Conservation (phyloP, 2,797 vertebrate genomes). For the Buceros bicornis region DNA sequence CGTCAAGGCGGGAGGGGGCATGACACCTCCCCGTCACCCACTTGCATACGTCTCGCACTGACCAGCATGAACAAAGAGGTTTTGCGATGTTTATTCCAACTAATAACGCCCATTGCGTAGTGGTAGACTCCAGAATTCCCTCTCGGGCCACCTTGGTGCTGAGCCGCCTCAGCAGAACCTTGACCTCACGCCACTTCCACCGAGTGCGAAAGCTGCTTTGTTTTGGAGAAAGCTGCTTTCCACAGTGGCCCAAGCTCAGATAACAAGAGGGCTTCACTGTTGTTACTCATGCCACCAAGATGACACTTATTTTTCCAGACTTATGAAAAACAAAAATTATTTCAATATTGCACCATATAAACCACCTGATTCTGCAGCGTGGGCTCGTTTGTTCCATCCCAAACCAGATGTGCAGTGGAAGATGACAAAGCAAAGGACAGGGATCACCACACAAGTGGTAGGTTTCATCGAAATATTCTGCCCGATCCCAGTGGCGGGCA, state of each 20-base stretch:
- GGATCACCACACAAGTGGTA: conserved; percentile 31
- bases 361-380: neutral
- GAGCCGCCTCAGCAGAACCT: neutral
- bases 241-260: neutral
- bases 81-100: accelerated
- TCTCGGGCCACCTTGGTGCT: neutral
- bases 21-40: neutral
- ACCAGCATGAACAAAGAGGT: accelerated
- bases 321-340: conserved; percentile 26
- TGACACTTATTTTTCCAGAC: conserved; percentile 20
- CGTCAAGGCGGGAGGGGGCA: accelerated
- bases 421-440: neutral
- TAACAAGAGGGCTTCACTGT: neutral
- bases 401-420: neutral
- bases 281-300: neutral
- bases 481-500: neutral
- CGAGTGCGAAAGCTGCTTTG: neutral
- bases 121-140: neutral
- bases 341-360: conserved; percentile 36
- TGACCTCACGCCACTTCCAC: accelerated
- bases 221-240: neutral
- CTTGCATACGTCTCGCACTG: neutral
- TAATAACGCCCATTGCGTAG: accelerated
- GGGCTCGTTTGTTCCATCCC: conserved; percentile 25
- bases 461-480: neutral